Evolutionary conservation across 2,797 vertebrate species (phyloP).

Genomic region (Falco rusticolus): DNA sequence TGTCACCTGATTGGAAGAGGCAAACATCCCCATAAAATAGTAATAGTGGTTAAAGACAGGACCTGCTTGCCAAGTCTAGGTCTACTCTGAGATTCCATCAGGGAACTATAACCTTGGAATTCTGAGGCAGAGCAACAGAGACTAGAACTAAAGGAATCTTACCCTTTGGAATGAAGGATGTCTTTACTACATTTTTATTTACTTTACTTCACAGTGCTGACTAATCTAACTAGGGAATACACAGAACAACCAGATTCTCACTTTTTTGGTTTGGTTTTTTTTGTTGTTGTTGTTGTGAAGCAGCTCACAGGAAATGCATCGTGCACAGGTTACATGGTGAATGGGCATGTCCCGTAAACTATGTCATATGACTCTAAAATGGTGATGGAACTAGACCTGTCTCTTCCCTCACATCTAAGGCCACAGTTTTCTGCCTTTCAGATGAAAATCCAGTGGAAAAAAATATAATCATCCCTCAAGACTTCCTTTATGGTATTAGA

Average conservation of each 20-base stretch:
- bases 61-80: not conserved
- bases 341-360: not conserved
- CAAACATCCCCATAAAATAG: not conserved
- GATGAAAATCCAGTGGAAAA: rapidly evolving
- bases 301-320: not conserved
- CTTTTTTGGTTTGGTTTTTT: not conserved
- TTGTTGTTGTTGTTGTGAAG: not conserved
- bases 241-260: not conserved
- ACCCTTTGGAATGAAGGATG: not conserved
- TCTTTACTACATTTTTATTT: not conserved
- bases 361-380: not conserved
- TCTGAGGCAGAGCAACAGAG: not conserved
- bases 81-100: not conserved
- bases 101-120: not conserved
- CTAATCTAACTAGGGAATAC: not conserved
- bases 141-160: not conserved
- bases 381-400: not conserved
- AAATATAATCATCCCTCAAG: not conserved
- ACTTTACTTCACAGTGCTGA: not conserved
- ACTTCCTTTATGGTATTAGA: not conserved
- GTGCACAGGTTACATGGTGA: not conserved
- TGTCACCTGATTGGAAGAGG: not conserved
- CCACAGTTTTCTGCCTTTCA: not conserved
- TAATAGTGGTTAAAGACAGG: not conserved
- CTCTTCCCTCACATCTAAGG: not conserved